Evolutionary conservation across 2,113 vertebrate genomes (phyloP).

Genomic region (Pithys albifrons): DNA sequence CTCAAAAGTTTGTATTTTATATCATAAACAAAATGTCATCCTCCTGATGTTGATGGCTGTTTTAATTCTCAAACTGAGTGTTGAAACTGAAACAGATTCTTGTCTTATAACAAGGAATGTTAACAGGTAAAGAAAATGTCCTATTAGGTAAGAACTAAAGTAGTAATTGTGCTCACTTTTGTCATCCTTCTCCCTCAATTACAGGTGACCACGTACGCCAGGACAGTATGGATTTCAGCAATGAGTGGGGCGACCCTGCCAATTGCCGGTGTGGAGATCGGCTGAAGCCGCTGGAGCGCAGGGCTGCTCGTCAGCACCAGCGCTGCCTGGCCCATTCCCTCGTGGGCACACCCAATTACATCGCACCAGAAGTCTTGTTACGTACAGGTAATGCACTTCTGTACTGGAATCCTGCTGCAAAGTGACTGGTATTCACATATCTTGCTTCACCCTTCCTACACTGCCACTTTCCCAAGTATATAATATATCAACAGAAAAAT

Average conservation of each 20-base stretch:
- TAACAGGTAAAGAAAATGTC: background rate
- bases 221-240: conserved; percentile 99
- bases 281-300: conserved; percentile 90
- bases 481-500: background rate
- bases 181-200: background rate
- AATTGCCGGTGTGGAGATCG: conserved; percentile 92
- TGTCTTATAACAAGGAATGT: background rate
- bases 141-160: background rate
- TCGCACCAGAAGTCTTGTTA: conserved; percentile 94
- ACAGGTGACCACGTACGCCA: conserved; percentile 93
- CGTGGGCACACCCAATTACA: conserved; percentile 97
- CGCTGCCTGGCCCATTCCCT: conserved; percentile 96
- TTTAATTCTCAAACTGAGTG: background rate
- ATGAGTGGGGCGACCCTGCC: conserved; percentile 90
- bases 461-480: background rate
- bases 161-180: background rate
- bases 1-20: background rate
- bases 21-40: background rate
- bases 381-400: conserved; percentile 82
- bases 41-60: background rate
- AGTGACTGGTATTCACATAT: background rate
- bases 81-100: background rate
- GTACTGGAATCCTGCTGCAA: background rate
- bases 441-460: background rate
- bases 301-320: conserved; percentile 94